Percentiles rank a stretch among this genome's conserved stretches.
Conservation (phyloP, 2,113 vertebrate species). For the Pica pica region DNA sequence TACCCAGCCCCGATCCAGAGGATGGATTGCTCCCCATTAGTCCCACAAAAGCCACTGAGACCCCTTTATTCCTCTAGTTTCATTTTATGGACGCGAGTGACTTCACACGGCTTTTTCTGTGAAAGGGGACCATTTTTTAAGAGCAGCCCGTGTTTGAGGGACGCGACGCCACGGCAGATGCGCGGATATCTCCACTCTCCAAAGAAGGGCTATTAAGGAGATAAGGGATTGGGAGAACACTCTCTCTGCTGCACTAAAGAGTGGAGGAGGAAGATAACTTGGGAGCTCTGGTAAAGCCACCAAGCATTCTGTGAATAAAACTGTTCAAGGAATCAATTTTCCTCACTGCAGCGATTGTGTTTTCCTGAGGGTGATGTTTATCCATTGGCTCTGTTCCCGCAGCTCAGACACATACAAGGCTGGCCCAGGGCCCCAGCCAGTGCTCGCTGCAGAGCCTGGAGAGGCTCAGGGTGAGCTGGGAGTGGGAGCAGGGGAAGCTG, state of each 20-base stretch:
- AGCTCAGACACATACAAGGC: not conserved
- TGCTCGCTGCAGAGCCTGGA: rapidly evolving
- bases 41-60: not conserved
- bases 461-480: not conserved
- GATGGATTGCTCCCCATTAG: not conserved
- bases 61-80: not conserved
- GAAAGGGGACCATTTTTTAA: not conserved
- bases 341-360: not conserved
- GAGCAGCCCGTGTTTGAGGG: not conserved
- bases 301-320: not conserved
- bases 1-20: not conserved
- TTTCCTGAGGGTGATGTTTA: conserved; percentile 26
- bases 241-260: not conserved
- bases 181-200: not conserved
- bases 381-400: not conserved
- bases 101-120: not conserved
- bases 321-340: conserved; percentile 23
- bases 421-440: not conserved
- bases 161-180: not conserved
- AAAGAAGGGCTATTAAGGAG: conserved; percentile 39
- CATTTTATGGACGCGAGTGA: not conserved
- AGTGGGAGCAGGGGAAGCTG: not conserved
- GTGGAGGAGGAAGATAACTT: conserved; percentile 24
- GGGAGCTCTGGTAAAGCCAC: conserved; percentile 21
- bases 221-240: conserved; percentile 31